Conservation (phyloP, 2,888 invertebrate species). For the Leptinotarsa tumamoca region DNA sequence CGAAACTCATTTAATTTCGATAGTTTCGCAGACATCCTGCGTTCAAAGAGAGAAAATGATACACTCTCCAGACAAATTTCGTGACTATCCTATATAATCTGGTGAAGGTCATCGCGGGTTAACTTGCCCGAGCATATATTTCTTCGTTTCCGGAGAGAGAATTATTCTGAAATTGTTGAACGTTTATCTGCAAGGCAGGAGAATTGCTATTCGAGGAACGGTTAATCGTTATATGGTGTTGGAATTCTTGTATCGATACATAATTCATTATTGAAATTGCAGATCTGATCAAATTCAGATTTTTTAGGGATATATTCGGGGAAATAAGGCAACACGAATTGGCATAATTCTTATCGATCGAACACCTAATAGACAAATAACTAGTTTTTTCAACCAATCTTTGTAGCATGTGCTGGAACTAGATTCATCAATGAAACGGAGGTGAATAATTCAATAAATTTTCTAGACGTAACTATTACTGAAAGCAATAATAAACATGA, state of each 20-base stretch:
- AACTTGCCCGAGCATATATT: constrained; percentile 37
- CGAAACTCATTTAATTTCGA: constrained; percentile 39
- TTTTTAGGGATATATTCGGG: too few species aligned
- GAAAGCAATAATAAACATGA: too few species aligned
- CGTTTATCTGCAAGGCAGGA: constrained; percentile 15
- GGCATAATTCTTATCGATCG: too few species aligned
- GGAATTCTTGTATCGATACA: neutral
- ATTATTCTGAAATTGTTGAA: constrained; percentile 16
- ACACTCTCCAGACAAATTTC: constrained; percentile 37
- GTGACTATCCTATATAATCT: constrained; percentile 39
- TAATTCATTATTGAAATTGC: neutral
- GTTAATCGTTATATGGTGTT: constrained; percentile 8
- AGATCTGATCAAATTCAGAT: neutral
- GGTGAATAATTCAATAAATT: too few species aligned
- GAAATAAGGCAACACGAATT: too few species aligned
- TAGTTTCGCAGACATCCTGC: constrained; percentile 36
- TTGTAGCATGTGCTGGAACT: too few species aligned
- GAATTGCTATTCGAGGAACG: neutral
- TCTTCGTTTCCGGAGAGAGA: constrained; percentile 34
- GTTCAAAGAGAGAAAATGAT: constrained; percentile 40
- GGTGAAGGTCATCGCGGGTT: constrained; percentile 42
- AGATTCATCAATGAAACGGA: too few species aligned
- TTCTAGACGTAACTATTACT: too few species aligned
- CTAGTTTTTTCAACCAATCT: too few species aligned
- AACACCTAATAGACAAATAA: too few species aligned